A percentile compares a stretch with the other conserved stretches of the same genome.
phyloP scores from a whole-genome alignment of 2,888 invertebrate genomes.

The Germaria angustata region DNA sequence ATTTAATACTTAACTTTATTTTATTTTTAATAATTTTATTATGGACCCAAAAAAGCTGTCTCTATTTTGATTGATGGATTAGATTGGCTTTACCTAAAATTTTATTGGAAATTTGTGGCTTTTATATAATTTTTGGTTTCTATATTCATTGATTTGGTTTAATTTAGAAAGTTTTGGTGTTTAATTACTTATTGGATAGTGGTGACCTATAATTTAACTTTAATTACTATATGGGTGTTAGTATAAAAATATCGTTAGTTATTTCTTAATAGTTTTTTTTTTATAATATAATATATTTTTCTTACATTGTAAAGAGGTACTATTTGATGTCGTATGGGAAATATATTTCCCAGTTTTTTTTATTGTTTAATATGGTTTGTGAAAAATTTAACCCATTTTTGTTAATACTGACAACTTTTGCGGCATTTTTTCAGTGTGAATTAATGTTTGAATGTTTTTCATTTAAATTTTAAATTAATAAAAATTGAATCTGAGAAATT shows the following conservation, averaged over 20 bases:
- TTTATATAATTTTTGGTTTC: not conserved
- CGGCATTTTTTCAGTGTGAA: too few relatives aligned
- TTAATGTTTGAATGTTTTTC: too few relatives aligned
- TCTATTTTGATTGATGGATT: not conserved
- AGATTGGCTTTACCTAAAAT: not conserved
- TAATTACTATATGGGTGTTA: not conserved
- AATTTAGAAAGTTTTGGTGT: not conserved
- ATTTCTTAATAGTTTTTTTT: not conserved
- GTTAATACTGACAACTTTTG: not conserved
- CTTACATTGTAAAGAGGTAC: slow-evolving; percentile 2
- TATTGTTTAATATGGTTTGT: not conserved
- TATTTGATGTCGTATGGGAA: not conserved
- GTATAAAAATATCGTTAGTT: not conserved
- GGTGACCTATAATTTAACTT: not conserved
- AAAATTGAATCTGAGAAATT: too few relatives aligned
- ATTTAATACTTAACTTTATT: not conserved
- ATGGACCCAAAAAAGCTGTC: not conserved
- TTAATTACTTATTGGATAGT: not conserved
- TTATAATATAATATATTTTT: not conserved
- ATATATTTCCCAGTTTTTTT: not conserved
- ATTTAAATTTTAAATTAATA: too few relatives aligned
- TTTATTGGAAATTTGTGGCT: not conserved
- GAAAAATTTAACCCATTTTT: not conserved
- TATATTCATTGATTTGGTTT: too few relatives aligned
- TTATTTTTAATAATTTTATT: not conserved